Percentiles rank a stretch among this genome's conserved stretches.
Conservation (phyloP, 1,140 invertebrate genomes). For the Teleogryllus occipitalis region DNA sequence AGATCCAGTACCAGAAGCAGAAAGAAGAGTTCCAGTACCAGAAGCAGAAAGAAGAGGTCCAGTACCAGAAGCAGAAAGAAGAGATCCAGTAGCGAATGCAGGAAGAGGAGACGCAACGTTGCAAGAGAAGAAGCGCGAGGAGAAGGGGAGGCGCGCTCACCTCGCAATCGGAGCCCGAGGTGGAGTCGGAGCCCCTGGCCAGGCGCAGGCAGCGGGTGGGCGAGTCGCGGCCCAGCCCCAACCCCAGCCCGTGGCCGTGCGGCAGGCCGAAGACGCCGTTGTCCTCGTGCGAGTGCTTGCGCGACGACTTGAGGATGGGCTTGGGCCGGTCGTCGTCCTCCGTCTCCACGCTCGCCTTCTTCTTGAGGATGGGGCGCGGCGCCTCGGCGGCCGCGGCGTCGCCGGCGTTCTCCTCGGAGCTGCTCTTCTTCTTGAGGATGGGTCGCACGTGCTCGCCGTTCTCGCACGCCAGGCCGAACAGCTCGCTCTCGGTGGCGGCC, state of each 20-base stretch:
- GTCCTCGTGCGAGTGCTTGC: slow-evolving; percentile 49
- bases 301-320: slow-evolving; percentile 69
- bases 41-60: no score
- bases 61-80: no score
- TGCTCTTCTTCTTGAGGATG: slow-evolving; percentile 66
- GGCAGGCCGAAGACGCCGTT: neutral
- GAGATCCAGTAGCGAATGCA: no score
- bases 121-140: no score
- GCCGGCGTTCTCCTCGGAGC: slow-evolving; percentile 52
- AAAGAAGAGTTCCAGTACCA: neutral
- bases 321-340: slow-evolving; percentile 61
- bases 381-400: slow-evolving; percentile 35
- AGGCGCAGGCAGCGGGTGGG: neutral
- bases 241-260: no score
- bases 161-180: neutral
- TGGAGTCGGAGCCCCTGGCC: neutral
- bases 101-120: no score
- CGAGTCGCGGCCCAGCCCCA: neutral
- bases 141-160: no score
- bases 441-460: slow-evolving; percentile 56
- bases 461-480: neutral
- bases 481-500: slow-evolving; percentile 31
- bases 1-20: neutral
- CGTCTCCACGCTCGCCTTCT: slow-evolving; percentile 69
- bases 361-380: slow-evolving; percentile 71